These are phyloP conservation scores for Drepana arcuata DNA, from an alignment of 1,140 invertebrate genomes.

Conservation along the genomic window DNA sequence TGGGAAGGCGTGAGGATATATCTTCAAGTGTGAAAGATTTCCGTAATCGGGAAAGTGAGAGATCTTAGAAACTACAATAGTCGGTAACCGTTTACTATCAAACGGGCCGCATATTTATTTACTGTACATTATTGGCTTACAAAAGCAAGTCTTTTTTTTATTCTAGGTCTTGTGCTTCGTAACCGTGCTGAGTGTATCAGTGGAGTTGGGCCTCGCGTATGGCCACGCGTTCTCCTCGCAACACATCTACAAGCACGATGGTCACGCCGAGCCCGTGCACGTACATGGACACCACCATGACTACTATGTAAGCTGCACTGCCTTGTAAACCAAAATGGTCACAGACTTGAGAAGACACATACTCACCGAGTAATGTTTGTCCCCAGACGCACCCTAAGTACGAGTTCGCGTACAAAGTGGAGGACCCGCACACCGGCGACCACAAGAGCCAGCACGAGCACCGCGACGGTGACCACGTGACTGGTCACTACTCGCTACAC, in stretches of 20 bases:
- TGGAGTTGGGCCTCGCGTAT: too few relatives aligned
- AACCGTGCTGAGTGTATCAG: constrained; percentile 1
- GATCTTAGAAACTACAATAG: too few relatives aligned
- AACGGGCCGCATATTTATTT: too few relatives aligned
- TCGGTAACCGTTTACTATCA: too few relatives aligned
- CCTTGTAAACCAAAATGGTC: too few relatives aligned
- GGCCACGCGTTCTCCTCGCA: neutral
- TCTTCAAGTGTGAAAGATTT: too few relatives aligned
- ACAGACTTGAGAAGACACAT: too few relatives aligned
- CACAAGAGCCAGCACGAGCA: constrained; percentile 35
- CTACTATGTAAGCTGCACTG: constrained; percentile 10
- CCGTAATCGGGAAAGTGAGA: too few relatives aligned
- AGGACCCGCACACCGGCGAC: constrained; percentile 36
- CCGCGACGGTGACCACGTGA: constrained; percentile 47
- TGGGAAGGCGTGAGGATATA: too few relatives aligned
- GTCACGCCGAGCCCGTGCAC: neutral
- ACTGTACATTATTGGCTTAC: too few relatives aligned
- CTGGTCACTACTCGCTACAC: constrained; percentile 56
- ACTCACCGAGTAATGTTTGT: neutral
- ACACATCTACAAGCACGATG: neutral
- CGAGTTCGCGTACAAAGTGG: constrained; percentile 60
- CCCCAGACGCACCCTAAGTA: constrained; percentile 37
- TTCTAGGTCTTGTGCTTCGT: constrained; percentile 1
- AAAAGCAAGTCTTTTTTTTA: too few relatives aligned
- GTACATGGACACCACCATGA: constrained; percentile 3